Evolutionary conservation across 1,140 invertebrate species (phyloP), one percentile per base, ranked within the genome.

Genomic region (Hyposmocoma kahamanoa): DNA sequence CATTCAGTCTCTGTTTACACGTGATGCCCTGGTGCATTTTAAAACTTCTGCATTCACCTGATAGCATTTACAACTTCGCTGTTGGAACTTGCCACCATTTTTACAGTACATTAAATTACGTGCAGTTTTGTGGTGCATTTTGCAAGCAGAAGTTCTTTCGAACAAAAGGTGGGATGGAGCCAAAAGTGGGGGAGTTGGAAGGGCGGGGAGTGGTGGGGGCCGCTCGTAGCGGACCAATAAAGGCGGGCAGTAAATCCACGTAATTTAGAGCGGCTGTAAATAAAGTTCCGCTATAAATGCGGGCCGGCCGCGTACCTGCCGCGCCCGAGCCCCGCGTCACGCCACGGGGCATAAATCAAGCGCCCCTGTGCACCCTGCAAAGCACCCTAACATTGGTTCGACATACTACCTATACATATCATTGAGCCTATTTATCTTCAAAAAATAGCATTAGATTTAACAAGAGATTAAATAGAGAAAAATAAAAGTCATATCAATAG

Each of bases 241-340:
- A 84, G 70, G 67, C 73, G 56, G 67, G 75, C 78, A 73, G 75
- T 82, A 82, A 82, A 82, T 82, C 77, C 73, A 79, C 75, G 78
- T 82, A 78, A 83, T 84, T 84, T 84, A 82, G 81, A 76, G 79
- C 77, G 64, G 71, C 66, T 56, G 58, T 84, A 84, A 81, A 84
- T 83, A 81, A 67, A 77, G 78, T 84, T 79, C 78, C 68, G 76
- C 81, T 84, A 79, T 84, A 84, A 82, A 82, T 61, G 63, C 65
- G 63, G 47, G 58, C 65, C 62, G 62, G 64, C 53, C 52, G 48
- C 59, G 59, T 64, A 62, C 65, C 64, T 66, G 68, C 67, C 59
- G 54, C 41, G 54, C 47, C 59, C 61, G 56, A 48, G 42, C 48
- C 56, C 61, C 19, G 28, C 51, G 61, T 55, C 57, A 62, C 72